phyloP scores from a whole-genome alignment of 2,888 invertebrate species.

The Pyrrhia umbra region DNA sequence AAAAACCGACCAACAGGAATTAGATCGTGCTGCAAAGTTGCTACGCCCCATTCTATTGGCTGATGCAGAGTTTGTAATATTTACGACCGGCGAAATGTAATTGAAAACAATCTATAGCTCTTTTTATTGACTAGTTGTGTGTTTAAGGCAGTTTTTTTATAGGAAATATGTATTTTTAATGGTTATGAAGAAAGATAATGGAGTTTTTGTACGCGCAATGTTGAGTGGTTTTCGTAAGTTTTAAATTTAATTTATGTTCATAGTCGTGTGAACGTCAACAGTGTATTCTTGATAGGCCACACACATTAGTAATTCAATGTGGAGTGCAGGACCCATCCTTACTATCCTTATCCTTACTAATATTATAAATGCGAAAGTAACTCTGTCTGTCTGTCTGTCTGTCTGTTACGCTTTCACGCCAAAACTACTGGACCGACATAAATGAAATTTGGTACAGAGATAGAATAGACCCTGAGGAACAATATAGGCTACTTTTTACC shows the following conservation, averaged over 20 bases:
- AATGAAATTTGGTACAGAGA: too few relatives aligned
- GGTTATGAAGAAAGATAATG: constrained; percentile 2
- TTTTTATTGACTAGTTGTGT: constrained; percentile 33
- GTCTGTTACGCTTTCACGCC: too few relatives aligned
- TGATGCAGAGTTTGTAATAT: constrained; percentile 55
- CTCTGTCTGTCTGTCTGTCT: too few relatives aligned
- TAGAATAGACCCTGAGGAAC: too few relatives aligned
- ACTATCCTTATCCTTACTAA: too few relatives aligned
- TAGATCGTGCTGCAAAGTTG: constrained; percentile 66
- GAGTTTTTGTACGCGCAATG: constrained; percentile 10
- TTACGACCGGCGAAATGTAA: constrained; percentile 70
- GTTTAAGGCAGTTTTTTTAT: constrained; percentile 12
- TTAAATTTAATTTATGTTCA: not conserved
- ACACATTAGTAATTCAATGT: too few relatives aligned
- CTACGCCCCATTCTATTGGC: constrained; percentile 63
- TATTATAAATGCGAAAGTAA: too few relatives aligned
- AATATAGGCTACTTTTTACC: too few relatives aligned
- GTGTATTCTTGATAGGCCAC: not conserved
- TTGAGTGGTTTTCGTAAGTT: not conserved
- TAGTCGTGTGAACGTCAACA: not conserved
- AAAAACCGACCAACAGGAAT: constrained; percentile 61
- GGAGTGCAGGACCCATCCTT: too few relatives aligned
- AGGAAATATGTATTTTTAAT: not conserved
- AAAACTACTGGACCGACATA: too few relatives aligned
- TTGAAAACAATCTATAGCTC: constrained; percentile 65